These are phyloP conservation scores for Sorex araneus DNA, from an alignment of 2,113 vertebrate species.

Conservation along the genomic window DNA sequence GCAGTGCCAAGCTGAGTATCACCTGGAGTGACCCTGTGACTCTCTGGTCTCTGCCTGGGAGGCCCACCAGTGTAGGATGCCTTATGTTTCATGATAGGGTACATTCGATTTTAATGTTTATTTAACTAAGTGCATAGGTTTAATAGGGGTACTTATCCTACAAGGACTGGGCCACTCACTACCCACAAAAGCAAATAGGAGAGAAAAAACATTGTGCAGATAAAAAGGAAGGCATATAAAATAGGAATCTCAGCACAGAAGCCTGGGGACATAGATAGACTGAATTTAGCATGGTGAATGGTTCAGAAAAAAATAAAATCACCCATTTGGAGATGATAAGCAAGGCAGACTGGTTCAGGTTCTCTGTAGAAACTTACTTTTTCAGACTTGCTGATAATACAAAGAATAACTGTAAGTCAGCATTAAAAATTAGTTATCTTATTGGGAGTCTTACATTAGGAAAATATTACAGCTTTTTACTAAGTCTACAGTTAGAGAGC, in stretches of 20 bases:
- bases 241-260: neutral
- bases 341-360: neutral
- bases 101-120: neutral
- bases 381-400: constrained; percentile 38
- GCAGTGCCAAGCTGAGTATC: too few relatives aligned
- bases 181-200: constrained; percentile 54
- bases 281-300: constrained; percentile 10
- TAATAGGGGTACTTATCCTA: constrained; percentile 39
- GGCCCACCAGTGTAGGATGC: too few relatives aligned
- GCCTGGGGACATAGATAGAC: constrained; percentile 3
- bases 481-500: constrained; percentile 33
- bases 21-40: too few relatives aligned
- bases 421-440: constrained; percentile 49
- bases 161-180: constrained; percentile 14
- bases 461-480: constrained; percentile 47
- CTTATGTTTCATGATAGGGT: constrained; percentile 13
- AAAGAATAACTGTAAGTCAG: constrained; percentile 35
- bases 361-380: neutral
- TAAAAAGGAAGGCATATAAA: constrained; percentile 58
- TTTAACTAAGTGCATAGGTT: constrained; percentile 27
- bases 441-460: constrained; percentile 38
- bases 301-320: neutral
- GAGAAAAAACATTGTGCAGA: constrained; percentile 41
- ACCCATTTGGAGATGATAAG: constrained; percentile 37
- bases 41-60: too few relatives aligned